Evolutionary conservation across 1,140 invertebrate species (phyloP), one percentile per base, ranked within the genome.

Genomic region (Ruditapes philippinarum): DNA sequence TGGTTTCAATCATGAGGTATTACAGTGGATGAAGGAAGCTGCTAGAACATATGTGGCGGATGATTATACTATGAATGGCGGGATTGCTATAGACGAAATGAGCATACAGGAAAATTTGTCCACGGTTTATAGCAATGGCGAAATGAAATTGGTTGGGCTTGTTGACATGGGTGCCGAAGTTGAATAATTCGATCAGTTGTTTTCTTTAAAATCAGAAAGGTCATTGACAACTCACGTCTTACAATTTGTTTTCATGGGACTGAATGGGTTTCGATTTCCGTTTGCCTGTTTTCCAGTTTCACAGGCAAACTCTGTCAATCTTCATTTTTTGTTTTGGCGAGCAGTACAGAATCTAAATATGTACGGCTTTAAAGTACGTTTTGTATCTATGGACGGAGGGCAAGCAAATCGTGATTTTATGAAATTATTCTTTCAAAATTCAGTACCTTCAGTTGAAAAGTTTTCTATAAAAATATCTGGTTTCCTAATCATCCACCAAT

Each of bases 211-310:
- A 11, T 31, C 38, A 5, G 68, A 49, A 78, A 45, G 28, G 4
- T 17, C 25, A 49, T 42, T 78, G 0, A 42, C 74, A 28, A 45
- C 74, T 42, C 74, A 78, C n/a, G 74, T 49, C 3, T 5, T 78
- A 11, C 74, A 78, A 19, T 49, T 45, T 78, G 3, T 78, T 7
- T 78, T 49, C 25, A 22, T 78, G 1, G 74, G 74, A 2, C 42
- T 78, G 28, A 54, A 78, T 54, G 40, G 74, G 14, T 78, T 78
- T 49, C 9, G 74, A 25, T 49, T 78, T 51, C 74, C 74, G 1
- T 78, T 78, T 78, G 42, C 74, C 11, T 78, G 74, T 45, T 73
- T 73, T 28, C 33, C 68, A n/a, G 33, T 38, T 2, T 38, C 68
- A 4, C 68, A 73, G 40, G 40, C 65, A 11, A 70, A 70, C 17